These are phyloP conservation scores for Rutilus rutilus DNA, from an alignment of 2,113 vertebrate genomes.

Conservation along the genomic window DNA sequence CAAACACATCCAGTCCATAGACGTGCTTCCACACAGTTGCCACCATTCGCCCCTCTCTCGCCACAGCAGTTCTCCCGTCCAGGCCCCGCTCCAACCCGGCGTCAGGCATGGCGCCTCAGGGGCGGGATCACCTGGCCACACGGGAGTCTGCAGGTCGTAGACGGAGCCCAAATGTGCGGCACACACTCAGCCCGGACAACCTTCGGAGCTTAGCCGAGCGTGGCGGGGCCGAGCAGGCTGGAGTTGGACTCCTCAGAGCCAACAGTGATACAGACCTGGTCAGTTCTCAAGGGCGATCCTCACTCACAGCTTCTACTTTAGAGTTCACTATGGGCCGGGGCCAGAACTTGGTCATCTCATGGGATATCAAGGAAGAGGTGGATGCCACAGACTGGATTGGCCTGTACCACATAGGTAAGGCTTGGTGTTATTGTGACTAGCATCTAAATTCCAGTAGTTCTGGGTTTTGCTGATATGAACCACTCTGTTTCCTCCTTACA, in stretches of 20 bases:
- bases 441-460: neutral
- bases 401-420: conserved; percentile 96
- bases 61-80: conserved; percentile 77
- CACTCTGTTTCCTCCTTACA: neutral
- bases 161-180: conserved; percentile 89
- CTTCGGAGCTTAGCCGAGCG: conserved; percentile 88
- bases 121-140: conserved; percentile 77
- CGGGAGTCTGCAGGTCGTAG: conserved; percentile 90
- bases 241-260: conserved; percentile 84
- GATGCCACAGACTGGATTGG: conserved; percentile 99
- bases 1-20: neutral
- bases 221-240: conserved; percentile 67
- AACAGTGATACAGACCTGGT: conserved; percentile 98
- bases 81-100: conserved; percentile 75
- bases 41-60: conserved; percentile 79
- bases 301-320: conserved; percentile 91
- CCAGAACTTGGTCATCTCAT: conserved; percentile 95
- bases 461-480: neutral
- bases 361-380: conserved; percentile 99
- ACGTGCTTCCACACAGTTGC: neutral
- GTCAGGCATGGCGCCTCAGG: conserved; percentile 65
- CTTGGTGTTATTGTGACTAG: neutral
- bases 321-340: conserved; percentile 90
- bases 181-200: conserved; percentile 95
- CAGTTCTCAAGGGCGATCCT: conserved; percentile 93